phyloP scores from a whole-genome alignment of 2,797 vertebrate species.

The Mus minutoides region DNA sequence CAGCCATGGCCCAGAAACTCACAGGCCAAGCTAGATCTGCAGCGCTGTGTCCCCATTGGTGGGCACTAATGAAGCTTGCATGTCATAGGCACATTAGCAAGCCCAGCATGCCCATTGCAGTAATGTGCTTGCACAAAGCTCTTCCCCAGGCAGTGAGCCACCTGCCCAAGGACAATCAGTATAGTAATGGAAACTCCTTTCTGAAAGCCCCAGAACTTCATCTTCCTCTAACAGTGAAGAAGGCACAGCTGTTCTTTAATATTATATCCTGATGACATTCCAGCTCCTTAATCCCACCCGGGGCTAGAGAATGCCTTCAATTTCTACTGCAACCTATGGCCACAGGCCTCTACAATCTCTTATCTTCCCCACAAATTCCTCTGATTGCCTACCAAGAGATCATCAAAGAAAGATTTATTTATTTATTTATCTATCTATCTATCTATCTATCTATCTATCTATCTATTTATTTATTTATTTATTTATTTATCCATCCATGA shows the following conservation, averaged over 20 bases:
- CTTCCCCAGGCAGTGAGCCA: slow-evolving; percentile 18
- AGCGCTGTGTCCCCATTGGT: background rate
- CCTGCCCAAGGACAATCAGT: slow-evolving; percentile 43
- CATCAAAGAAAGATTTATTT: background rate
- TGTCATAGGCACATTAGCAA: background rate
- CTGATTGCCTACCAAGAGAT: background rate
- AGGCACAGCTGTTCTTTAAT: background rate
- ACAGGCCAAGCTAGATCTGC: background rate
- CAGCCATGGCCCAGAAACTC: background rate
- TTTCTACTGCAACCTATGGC: slow-evolving; percentile 2
- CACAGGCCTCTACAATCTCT: background rate
- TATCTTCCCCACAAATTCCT: background rate
- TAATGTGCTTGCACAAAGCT: slow-evolving; percentile 8
- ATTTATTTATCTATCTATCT: too few relatives aligned
- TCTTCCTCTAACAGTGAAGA: slow-evolving; percentile 18
- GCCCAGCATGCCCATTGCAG: background rate
- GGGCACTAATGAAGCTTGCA: background rate
- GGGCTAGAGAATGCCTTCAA: background rate
- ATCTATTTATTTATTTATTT: too few relatives aligned
- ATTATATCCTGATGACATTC: background rate
- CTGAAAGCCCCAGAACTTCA: slow-evolving; percentile 7
- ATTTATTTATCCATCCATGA: background rate
- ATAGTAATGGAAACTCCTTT: slow-evolving; percentile 17
- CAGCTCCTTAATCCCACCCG: background rate
- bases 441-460: too few relatives aligned